Base-by-base conservation (phyloP, 2,113 vertebrate genomes). In the Vidua chalybeata region DNA sequence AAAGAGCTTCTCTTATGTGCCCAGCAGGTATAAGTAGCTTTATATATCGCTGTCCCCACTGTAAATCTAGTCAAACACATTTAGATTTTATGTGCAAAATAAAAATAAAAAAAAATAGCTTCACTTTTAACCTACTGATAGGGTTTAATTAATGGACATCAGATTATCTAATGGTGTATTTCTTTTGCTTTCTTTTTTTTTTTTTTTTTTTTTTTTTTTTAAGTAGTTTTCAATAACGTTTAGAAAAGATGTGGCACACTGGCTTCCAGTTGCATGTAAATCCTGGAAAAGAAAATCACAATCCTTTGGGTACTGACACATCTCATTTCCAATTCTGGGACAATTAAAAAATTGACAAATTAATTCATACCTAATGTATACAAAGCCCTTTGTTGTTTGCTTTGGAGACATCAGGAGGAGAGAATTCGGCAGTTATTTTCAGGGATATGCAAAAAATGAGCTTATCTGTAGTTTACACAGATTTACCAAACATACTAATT, bases 21-120 rank as follows among this genome's bases (percentile, higher is more conserved):
- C 98, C 97, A 97, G 97, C 98, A 97, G 98, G 94, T 98, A 94
- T 97, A 97, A 96, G 96, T 99, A 99, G 98, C 87, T 81, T 98
- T 99, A 98, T 98, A 97, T 97, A 96, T 98, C 10, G 96, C 98
- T 98, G 97, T 98, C 97, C 97, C 97, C 90, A 98, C 97, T 98
- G 98, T 99, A 98, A 98, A 97, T 63, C 98, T 98, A 97, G 97
- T 94, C 97, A 98, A 98, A 98, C 96, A 97, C 98, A 97, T 94
- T 95, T 97, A 96, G 97, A 97, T 98, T 97, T 97, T 95, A 96
- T 97, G 97, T 98, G 97, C 93, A 97, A 98, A 98, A 91, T 73
- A 56, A 64, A 31, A 13, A 23, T 3, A 15, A 16, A 19, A 31
- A n/a, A 48, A 90, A 90, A 48, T 87, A 92, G 51, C 61, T 98